Base-by-base conservation (phyloP, 1,140 invertebrate species). In the Drosophila guanche region DNA sequence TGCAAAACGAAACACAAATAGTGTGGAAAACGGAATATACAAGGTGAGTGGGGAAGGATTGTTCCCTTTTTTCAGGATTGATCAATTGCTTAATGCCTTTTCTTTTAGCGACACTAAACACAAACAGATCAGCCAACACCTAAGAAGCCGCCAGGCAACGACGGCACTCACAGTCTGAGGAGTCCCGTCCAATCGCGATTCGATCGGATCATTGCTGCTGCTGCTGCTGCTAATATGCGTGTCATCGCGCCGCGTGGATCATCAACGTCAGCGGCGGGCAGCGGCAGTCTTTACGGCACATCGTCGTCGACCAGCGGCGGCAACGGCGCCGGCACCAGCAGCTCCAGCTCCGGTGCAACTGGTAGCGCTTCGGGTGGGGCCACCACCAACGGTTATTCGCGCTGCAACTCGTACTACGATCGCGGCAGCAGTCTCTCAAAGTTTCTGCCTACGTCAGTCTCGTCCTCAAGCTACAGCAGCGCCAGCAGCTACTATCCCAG, bases 201-300 rank as follows among this genome's bases (percentile, higher is more conserved):
- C 66, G 65, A 71, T 65, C 83, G 63, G 33, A 37, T 37, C 33
- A 37, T 8, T 10, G 29, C 71, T 76, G 73, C 78, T 77, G 78
- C 66, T 66, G 61, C 71, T 52, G 72, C 77, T 74, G 76, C 65
- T 90, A 91, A 91, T 91, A 91, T 91, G 90, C 90, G 90, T 90
- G 90, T 91, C 76, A 90, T 91, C 76, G 89, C 90, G 90, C 90
- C 90, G 83, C 80, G 85, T 73, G 76, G 90, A 90, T 90, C 89
- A 75, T 90, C 90, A 77, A 81, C 84, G 74, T 90, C 90, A 88
- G 77, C 76, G 73, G 88, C 90, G 79, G 79, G 81, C 77, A 91
- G 85, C 75, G 78, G 90, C 77, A 91, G 85, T 88, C 76, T 90
- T 12, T 91, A 91, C 83, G 85, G 85, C 68, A 75, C 89, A 74